These are phyloP conservation scores for Tetragnatha montana DNA, from an alignment of 2,888 invertebrate genomes.

Conservation along the genomic window DNA sequence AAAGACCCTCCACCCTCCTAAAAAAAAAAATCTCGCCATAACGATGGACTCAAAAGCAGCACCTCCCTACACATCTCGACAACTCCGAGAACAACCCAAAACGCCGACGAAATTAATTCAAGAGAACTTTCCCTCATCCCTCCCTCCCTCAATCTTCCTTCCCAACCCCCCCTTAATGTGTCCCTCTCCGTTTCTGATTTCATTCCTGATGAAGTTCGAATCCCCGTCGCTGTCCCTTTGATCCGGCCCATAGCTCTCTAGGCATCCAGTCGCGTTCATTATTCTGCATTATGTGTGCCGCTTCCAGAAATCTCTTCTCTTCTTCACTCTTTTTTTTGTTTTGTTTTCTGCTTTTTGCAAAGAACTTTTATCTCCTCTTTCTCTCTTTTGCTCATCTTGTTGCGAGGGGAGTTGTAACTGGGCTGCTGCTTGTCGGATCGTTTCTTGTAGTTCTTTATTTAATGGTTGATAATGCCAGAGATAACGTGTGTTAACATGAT, in stretches of 20 bases:
- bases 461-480: too few relatives aligned
- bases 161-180: constrained; percentile 4
- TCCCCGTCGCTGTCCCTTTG: constrained; percentile 21
- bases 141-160: background rate
- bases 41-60: background rate
- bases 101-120: constrained; percentile 35
- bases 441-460: too few relatives aligned
- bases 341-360: background rate
- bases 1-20: background rate
- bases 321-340: background rate
- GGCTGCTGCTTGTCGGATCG: too few relatives aligned
- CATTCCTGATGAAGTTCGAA: constrained; percentile 63
- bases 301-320: background rate
- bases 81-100: background rate
- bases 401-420: too few relatives aligned
- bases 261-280: constrained; percentile 23
- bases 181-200: constrained; percentile 52
- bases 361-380: background rate
- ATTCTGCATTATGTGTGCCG: constrained; percentile 37
- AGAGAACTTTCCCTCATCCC: background rate
- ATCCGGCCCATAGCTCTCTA: constrained; percentile 45
- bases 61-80: background rate
- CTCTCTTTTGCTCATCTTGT: too few relatives aligned
- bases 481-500: too few relatives aligned
- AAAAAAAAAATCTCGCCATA: background rate